These are phyloP conservation scores for Synergus laeviventris DNA, from an alignment of 2,888 invertebrate genomes.

Conservation along the genomic window DNA sequence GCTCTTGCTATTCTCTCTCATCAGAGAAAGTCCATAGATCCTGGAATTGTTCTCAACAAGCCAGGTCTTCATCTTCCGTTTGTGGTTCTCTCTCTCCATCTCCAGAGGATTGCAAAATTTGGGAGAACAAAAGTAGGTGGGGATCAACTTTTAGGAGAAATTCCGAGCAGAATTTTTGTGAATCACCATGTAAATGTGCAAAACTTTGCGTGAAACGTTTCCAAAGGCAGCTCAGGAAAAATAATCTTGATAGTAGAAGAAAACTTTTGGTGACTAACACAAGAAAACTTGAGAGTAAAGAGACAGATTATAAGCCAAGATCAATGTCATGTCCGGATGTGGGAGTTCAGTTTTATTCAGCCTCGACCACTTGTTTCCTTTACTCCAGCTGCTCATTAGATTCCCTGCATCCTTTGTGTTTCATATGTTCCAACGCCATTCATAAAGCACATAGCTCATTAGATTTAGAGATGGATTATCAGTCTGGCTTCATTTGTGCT, in stretches of 20 bases:
- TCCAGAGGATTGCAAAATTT: slow-evolving; percentile 1
- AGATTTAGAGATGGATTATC: slow-evolving; percentile 31
- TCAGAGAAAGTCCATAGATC: slow-evolving; percentile 20
- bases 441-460: slow-evolving; percentile 41
- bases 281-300: slow-evolving; percentile 1
- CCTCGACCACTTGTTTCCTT: slow-evolving; percentile 10
- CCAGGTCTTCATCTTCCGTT: slow-evolving; percentile 15
- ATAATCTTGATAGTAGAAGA: not conserved
- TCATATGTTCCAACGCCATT: slow-evolving; percentile 40
- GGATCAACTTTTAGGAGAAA: not conserved
- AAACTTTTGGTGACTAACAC: slow-evolving; percentile 14
- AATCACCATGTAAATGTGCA: slow-evolving; percentile 6
- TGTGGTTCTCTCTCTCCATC: not conserved
- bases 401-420: slow-evolving; percentile 38
- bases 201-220: not conserved
- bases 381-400: slow-evolving; percentile 33
- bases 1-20: slow-evolving; percentile 62
- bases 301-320: slow-evolving; percentile 17
- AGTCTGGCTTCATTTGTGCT: slow-evolving; percentile 40
- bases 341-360: slow-evolving; percentile 22
- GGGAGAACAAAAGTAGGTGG: not conserved
- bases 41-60: not conserved
- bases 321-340: slow-evolving; percentile 50
- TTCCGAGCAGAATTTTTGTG: not conserved
- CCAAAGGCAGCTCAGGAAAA: slow-evolving; percentile 9